These are phyloP conservation scores for Mesoligia furuncula DNA, from an alignment of 2,888 invertebrate genomes.

Conservation along the genomic window DNA sequence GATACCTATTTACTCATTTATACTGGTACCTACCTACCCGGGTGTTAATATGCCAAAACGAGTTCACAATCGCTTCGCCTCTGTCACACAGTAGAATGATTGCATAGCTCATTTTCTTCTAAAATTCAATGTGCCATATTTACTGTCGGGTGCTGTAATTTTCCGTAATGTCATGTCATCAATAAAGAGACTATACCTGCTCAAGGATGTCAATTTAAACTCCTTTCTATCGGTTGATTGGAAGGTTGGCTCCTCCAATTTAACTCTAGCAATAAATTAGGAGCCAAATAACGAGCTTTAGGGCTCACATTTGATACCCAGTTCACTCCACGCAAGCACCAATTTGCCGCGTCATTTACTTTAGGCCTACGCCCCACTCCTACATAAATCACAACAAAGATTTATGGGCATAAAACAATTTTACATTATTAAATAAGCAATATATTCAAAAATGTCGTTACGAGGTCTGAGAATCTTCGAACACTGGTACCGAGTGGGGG, in stretches of 20 bases:
- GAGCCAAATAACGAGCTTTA: constrained; percentile 29
- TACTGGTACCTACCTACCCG: background rate
- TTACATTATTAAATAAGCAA: constrained; percentile 67
- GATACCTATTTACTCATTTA: background rate
- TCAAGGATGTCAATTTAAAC: background rate
- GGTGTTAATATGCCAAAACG: background rate
- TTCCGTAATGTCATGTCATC: background rate
- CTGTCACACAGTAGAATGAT: background rate
- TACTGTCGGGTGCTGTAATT: background rate
- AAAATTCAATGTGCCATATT: background rate
- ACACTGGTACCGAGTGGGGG: constrained; percentile 52
- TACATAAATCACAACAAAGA: constrained; percentile 61
- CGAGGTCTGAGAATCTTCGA: constrained; percentile 59
- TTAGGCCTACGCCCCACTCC: constrained; percentile 21
- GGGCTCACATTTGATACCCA: constrained; percentile 32
- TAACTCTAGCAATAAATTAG: constrained; percentile 48
- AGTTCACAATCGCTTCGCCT: background rate
- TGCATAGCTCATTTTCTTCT: background rate
- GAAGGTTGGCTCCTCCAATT: constrained; percentile 22
- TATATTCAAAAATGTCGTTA: constrained; percentile 67
- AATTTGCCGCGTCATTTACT: constrained; percentile 61
- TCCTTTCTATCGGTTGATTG: constrained; percentile 22
- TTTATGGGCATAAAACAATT: constrained; percentile 65
- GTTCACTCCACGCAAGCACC: constrained; percentile 49
- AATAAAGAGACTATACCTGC: constrained; percentile 5